These are phyloP conservation scores for Sebastes minor DNA, from an alignment of 2,797 vertebrate species.

Conservation along the genomic window DNA sequence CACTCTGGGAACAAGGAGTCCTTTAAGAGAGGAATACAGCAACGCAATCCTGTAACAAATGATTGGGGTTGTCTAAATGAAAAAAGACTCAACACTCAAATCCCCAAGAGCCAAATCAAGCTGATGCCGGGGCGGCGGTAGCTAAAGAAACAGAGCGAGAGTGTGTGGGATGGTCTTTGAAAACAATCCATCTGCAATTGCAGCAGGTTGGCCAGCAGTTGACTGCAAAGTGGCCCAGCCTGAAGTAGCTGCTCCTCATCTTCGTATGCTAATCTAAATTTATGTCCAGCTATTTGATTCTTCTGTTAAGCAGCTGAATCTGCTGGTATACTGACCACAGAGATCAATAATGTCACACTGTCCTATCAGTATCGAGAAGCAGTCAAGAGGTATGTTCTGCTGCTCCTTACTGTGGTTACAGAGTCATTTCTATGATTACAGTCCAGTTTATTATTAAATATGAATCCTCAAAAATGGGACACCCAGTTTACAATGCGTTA, in stretches of 20 bases:
- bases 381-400: conserved; percentile 3
- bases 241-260: conserved; percentile 2
- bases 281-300: conserved; percentile 35
- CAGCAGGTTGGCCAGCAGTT: conserved; percentile 22
- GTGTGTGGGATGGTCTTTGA: conserved; percentile 35
- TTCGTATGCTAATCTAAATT: conserved; percentile 55
- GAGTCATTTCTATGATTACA: neutral
- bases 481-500: neutral
- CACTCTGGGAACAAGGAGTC: neutral
- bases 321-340: conserved; percentile 31
- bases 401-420: conserved; percentile 2
- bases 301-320: conserved; percentile 47
- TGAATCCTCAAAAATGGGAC: neutral
- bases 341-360: conserved; percentile 58
- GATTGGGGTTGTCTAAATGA: neutral
- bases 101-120: conserved; percentile 24
- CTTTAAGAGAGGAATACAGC: neutral
- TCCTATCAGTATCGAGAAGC: conserved; percentile 24
- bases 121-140: neutral
- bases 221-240: conserved; percentile 12
- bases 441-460: neutral
- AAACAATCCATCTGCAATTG: conserved; percentile 35
- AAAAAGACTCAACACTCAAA: conserved; percentile 27
- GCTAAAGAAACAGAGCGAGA: conserved; percentile 9
- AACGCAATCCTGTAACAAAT: conserved; percentile 1